A percentile compares a stretch with the other conserved stretches of the same genome.
Conservation (phyloP, 2,888 invertebrate species). For the Lampropteryx suffumata region DNA sequence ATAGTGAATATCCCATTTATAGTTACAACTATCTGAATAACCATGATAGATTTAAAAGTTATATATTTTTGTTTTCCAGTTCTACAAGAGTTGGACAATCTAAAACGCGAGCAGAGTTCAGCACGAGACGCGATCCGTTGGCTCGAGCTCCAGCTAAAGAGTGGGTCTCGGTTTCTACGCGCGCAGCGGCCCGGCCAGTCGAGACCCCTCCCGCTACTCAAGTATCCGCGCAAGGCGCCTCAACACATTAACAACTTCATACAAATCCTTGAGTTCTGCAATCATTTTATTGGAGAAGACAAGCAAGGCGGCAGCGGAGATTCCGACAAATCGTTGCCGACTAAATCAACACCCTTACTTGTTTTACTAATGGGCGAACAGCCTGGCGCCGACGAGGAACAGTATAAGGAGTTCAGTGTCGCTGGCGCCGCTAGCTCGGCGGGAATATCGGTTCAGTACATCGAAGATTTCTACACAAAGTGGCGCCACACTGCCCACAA, state of each 20-base stretch:
- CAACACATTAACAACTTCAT: conserved; percentile 86
- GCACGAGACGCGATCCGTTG: conserved; percentile 97
- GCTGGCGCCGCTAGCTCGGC: conserved; percentile 90
- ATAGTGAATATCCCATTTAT: no score
- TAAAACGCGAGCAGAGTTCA: conserved; percentile 92
- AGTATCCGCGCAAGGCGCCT: conserved; percentile 71
- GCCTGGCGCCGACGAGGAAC: conserved; percentile 70
- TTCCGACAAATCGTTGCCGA: conserved; percentile 52
- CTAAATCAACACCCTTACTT: conserved; percentile 83
- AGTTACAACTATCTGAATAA: no score
- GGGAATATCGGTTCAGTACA: conserved; percentile 91
- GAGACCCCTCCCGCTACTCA: conserved; percentile 84
- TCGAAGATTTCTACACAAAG: conserved; percentile 91
- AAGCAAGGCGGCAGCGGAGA: conserved; percentile 69
- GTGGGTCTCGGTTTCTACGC: conserved; percentile 93
- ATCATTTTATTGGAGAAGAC: conserved; percentile 85
- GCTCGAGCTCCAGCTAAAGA: conserved; percentile 93
- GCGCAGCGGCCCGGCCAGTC: conserved; percentile 94
- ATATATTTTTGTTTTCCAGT: conserved; percentile 81
- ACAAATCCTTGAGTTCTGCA: conserved; percentile 92
- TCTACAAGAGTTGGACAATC: conserved; percentile 92
- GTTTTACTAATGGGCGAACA: conserved; percentile 89
- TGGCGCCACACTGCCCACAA: conserved; percentile 88
- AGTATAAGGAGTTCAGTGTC: conserved; percentile 86
- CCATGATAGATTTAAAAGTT: no score